Percentiles rank a stretch among this genome's conserved stretches.
Evolutionary conservation across 2,888 invertebrate species (phyloP).

Genomic region (Cremastinae sp.): DNA sequence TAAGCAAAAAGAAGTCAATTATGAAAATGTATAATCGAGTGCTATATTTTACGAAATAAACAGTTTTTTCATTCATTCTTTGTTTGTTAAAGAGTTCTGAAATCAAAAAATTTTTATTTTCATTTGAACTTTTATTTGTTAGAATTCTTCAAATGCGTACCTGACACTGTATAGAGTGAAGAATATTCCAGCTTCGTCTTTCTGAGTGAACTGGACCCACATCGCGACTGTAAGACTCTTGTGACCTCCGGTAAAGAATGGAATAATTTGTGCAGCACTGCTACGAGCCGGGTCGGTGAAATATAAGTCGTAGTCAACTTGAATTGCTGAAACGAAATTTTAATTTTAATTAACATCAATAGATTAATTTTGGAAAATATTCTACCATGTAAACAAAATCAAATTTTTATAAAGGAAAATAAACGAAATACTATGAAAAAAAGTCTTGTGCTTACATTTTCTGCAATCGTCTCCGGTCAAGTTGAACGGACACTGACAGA

Average conservation of each 20-base stretch:
- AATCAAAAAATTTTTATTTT: too few species aligned
- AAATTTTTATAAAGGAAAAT: too few species aligned
- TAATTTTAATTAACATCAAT: constrained; percentile 21
- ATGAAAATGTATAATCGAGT: too few species aligned
- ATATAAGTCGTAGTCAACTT: constrained; percentile 98
- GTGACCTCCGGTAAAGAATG: constrained; percentile 90
- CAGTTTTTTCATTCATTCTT: too few species aligned
- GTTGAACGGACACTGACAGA: constrained; percentile 98
- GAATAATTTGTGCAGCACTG: constrained; percentile 95
- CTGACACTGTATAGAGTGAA: constrained; percentile 95
- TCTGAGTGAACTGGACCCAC: constrained; percentile 97
- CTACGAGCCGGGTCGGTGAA: constrained; percentile 95
- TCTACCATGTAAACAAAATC: neutral
- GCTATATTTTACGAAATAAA: too few species aligned
- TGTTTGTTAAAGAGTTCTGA: too few species aligned
- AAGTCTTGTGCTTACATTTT: constrained; percentile 87
- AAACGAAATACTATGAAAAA: too few species aligned
- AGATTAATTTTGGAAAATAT: neutral
- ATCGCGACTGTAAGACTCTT: constrained; percentile 93
- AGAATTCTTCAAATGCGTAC: constrained; percentile 79
- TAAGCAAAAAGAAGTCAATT: too few species aligned
- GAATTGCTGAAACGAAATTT: constrained; percentile 87
- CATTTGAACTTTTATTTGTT: neutral
- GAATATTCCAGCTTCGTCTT: constrained; percentile 95
- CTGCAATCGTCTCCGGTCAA: constrained; percentile 97